A percentile compares a stretch with the other conserved stretches of the same genome.
Evolutionary conservation across 2,113 vertebrate species (phyloP).

Genomic region (Pelvicachromis taeniatus): DNA sequence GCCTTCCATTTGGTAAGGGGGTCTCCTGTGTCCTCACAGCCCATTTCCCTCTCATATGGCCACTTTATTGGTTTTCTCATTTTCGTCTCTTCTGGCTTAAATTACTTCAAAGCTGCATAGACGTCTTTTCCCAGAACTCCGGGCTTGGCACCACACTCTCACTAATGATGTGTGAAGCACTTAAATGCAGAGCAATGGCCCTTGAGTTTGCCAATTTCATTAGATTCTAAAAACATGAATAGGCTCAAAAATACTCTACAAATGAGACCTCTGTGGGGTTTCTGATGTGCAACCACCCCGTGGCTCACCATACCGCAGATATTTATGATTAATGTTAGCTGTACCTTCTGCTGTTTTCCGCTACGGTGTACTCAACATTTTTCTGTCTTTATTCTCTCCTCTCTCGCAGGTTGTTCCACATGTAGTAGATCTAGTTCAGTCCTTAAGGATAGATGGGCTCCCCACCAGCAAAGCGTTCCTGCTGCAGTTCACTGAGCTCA

Average conservation of each 20-base stretch:
- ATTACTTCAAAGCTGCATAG: conserved; percentile 35
- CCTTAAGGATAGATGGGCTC: conserved; percentile 84
- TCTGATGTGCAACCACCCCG: not conserved
- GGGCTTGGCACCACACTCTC: not conserved
- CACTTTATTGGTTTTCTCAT: conserved; percentile 31
- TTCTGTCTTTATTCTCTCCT: not conserved
- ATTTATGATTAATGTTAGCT: not conserved
- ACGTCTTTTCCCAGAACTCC: conserved; percentile 18
- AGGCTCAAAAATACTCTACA: conserved; percentile 1
- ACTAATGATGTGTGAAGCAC: conserved; percentile 44
- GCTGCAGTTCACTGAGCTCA: conserved; percentile 85
- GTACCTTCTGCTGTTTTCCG: not conserved
- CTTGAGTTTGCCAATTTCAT: conserved; percentile 33
- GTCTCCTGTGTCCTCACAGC: conserved; percentile 12
- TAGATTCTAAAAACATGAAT: conserved; percentile 34
- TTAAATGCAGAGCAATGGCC: conserved; percentile 30
- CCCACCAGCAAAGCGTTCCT: conserved; percentile 86
- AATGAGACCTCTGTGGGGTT: conserved; percentile 36
- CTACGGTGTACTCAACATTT: not conserved
- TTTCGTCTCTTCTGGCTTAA: conserved; percentile 42
- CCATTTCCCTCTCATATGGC: conserved; percentile 22
- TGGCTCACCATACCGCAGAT: not conserved
- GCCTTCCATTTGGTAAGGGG: conserved; percentile 94
- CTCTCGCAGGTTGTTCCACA: conserved; percentile 85
- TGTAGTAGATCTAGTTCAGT: conserved; percentile 82